Percentiles rank a stretch among this genome's conserved stretches.
Conservation (phyloP, 2,888 invertebrate species). For the Troglohyphantes excavatus region DNA sequence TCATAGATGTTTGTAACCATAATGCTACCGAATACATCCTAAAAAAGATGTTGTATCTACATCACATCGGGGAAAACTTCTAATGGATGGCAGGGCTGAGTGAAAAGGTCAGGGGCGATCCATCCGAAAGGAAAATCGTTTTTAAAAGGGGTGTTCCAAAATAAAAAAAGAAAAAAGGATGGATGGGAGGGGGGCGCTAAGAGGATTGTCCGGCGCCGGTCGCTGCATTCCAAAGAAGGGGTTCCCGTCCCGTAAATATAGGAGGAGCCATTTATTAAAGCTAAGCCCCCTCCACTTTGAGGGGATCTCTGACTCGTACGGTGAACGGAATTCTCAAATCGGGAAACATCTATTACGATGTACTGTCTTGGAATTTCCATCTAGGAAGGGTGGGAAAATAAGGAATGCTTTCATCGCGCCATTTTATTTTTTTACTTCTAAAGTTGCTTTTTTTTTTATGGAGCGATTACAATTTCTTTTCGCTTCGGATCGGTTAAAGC, state of each 20-base stretch:
- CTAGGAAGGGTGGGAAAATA: background rate
- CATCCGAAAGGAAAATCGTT: constrained; percentile 16
- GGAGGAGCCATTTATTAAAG: constrained; percentile 74
- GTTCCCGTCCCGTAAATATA: constrained; percentile 22
- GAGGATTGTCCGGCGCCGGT: constrained; percentile 70
- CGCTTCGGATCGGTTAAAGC: too few relatives aligned
- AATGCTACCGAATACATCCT: too few relatives aligned
- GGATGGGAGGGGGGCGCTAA: constrained; percentile 24
- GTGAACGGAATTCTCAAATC: constrained; percentile 43
- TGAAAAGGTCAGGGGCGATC: background rate
- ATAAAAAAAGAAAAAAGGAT: too few relatives aligned
- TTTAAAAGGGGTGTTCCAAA: background rate
- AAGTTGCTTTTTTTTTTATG: background rate
- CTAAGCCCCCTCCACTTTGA: constrained; percentile 49
- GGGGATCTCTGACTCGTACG: constrained; percentile 21
- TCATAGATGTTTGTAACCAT: too few relatives aligned
- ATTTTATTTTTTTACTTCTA: background rate
- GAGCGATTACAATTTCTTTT: background rate
- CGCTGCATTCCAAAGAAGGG: constrained; percentile 63
- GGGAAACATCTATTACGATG: constrained; percentile 39
- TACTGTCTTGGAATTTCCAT: constrained; percentile 19
- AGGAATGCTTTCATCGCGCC: background rate
- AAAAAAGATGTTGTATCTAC: background rate
- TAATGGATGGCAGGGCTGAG: background rate
- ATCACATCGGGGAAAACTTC: background rate